Evolutionary conservation across 1,140 invertebrate species (phyloP).

Genomic region (Reticulitermes speratus): DNA sequence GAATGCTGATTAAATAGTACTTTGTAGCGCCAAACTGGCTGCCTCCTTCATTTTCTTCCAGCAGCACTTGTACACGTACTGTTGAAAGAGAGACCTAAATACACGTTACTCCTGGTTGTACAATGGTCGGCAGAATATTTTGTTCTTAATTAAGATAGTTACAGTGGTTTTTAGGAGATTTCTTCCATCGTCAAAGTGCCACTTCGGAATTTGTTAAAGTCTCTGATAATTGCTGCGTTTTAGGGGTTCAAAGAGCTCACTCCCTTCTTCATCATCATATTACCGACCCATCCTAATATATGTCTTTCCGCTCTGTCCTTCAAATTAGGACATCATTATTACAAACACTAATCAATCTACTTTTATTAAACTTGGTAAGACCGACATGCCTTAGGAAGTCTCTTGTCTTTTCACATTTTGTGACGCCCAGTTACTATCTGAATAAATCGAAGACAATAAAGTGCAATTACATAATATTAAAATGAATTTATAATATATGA

Average conservation of each 20-base stretch:
- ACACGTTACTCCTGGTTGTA: neutral
- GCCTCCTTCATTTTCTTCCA: neutral
- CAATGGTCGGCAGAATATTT: neutral
- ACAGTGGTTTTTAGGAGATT: neutral
- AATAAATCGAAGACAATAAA: no score
- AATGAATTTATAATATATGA: no score
- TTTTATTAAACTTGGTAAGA: no score
- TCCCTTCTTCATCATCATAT: no score
- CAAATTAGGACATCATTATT: no score
- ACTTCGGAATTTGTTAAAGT: neutral
- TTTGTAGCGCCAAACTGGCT: neutral
- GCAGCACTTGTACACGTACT: neutral
- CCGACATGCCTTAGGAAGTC: no score
- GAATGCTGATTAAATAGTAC: conserved; percentile 9
- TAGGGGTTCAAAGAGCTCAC: neutral
- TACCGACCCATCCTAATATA: no score
- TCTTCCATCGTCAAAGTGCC: neutral
- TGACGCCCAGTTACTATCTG: no score
- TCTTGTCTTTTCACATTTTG: no score
- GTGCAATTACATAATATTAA: no score
- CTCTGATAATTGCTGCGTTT: neutral
- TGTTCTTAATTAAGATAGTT: neutral
- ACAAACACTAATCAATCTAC: no score
- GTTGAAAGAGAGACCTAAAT: neutral
- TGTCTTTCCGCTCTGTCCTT: no score